These are phyloP conservation scores for Danaus melanippus DNA, from an alignment of 1,140 invertebrate genomes.

Conservation along the genomic window DNA sequence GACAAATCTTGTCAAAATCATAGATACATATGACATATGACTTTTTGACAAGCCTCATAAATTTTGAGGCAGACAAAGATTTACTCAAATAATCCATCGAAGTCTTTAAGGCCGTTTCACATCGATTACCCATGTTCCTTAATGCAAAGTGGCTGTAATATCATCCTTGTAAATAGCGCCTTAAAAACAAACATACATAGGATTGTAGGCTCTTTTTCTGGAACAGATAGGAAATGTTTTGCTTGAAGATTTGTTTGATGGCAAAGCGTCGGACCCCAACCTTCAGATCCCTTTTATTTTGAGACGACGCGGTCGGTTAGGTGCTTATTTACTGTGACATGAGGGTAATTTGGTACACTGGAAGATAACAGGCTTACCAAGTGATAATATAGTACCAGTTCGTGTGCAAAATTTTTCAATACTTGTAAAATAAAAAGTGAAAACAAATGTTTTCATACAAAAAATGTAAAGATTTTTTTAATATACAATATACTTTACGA, in stretches of 20 bases:
- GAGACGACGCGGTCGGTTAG: slow-evolving; percentile 19
- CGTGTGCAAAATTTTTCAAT: neutral
- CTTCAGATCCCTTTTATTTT: slow-evolving; percentile 29
- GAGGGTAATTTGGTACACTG: slow-evolving; percentile 17
- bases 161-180: slow-evolving; percentile 9
- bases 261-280: slow-evolving; percentile 4
- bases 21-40: no score
- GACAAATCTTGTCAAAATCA: no score
- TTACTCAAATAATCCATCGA: neutral
- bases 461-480: no score
- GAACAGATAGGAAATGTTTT: no score
- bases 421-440: no score
- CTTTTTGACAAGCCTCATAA: no score
- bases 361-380: no score
- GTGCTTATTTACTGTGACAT: slow-evolving; percentile 15
- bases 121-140: slow-evolving; percentile 16
- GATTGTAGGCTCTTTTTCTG: neutral
- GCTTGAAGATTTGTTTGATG: no score
- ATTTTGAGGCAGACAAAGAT: neutral
- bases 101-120: slow-evolving; percentile 14
- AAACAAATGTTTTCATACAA: no score
- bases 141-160: slow-evolving; percentile 8
- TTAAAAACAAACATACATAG: neutral
- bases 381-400: neutral
- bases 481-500: no score